phyloP scores from a whole-genome alignment of 2,113 vertebrate genomes.

The Aphyosemion australe region DNA sequence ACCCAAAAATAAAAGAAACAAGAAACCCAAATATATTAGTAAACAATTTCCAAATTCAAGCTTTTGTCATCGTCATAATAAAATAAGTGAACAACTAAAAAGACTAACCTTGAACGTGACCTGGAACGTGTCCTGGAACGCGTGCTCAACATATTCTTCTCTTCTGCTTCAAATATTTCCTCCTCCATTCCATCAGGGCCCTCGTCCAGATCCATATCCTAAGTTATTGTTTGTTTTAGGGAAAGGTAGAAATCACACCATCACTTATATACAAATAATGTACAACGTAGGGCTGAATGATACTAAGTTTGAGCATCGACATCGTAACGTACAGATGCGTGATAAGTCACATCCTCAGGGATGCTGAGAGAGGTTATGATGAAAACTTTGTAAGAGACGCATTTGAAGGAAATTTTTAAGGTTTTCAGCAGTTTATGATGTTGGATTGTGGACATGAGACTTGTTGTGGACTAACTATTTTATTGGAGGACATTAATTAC shows the following conservation, averaged over 20 bases:
- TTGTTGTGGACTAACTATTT: too few relatives aligned
- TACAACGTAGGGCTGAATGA: too few relatives aligned
- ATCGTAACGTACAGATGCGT: too few relatives aligned
- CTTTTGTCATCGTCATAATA: not conserved
- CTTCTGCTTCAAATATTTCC: conserved; percentile 91
- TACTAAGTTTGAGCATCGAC: too few relatives aligned
- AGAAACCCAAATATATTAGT: not conserved
- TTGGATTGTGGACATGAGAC: too few relatives aligned
- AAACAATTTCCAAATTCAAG: not conserved
- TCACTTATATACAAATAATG: too few relatives aligned
- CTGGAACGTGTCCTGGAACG: conserved; percentile 93
- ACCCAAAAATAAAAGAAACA: not conserved
- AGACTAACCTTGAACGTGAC: conserved; percentile 91
- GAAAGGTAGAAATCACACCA: not conserved
- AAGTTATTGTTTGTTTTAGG: not conserved
- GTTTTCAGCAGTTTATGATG: too few relatives aligned
- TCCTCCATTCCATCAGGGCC: conserved; percentile 90
- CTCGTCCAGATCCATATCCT: conserved; percentile 93
- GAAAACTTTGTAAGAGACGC: too few relatives aligned
- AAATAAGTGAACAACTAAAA: not conserved
- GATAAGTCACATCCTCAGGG: too few relatives aligned
- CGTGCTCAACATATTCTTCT: conserved; percentile 88
- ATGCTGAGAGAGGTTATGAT: too few relatives aligned
- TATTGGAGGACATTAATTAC: too few relatives aligned
- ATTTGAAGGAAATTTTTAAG: too few relatives aligned